Conservation (phyloP, 2,888 invertebrate genomes). For the Andrena minutula region DNA sequence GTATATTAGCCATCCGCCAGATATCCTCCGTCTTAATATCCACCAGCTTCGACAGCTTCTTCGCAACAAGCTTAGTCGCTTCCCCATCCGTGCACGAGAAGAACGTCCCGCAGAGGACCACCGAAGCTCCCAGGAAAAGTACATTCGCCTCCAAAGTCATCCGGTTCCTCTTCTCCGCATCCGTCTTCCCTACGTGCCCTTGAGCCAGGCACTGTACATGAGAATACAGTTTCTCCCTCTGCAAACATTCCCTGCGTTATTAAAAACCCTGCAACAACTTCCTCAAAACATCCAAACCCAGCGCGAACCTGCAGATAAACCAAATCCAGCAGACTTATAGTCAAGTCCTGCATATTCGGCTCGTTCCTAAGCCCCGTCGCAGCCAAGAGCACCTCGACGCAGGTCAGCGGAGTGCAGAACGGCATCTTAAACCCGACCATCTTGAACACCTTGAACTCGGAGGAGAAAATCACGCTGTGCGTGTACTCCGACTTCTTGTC, state of each 20-base stretch:
- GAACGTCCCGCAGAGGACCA: slow-evolving; percentile 70
- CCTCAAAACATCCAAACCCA: too few relatives aligned
- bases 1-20: slow-evolving; percentile 69
- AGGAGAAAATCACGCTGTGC: slow-evolving; percentile 61
- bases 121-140: slow-evolving; percentile 70
- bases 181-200: slow-evolving; percentile 30
- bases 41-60: slow-evolving; percentile 65
- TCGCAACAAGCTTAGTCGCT: slow-evolving; percentile 37
- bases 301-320: slow-evolving; percentile 74
- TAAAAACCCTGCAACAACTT: too few relatives aligned
- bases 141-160: slow-evolving; percentile 71
- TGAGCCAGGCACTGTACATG: slow-evolving; percentile 47
- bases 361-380: slow-evolving; percentile 54
- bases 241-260: slow-evolving; percentile 38
- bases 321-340: slow-evolving; percentile 56
- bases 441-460: slow-evolving; percentile 78
- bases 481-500: slow-evolving; percentile 73
- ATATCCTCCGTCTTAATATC: slow-evolving; percentile 64
- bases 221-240: slow-evolving; percentile 60
- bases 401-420: slow-evolving; percentile 61
- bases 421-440: slow-evolving; percentile 70
- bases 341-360: slow-evolving; percentile 28
- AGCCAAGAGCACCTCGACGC: slow-evolving; percentile 62
- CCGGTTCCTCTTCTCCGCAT: slow-evolving; percentile 33
- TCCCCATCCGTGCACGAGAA: slow-evolving; percentile 51